Evolutionary conservation across 2,797 vertebrate species (phyloP).

Genomic region (Coendou prehensilis): DNA sequence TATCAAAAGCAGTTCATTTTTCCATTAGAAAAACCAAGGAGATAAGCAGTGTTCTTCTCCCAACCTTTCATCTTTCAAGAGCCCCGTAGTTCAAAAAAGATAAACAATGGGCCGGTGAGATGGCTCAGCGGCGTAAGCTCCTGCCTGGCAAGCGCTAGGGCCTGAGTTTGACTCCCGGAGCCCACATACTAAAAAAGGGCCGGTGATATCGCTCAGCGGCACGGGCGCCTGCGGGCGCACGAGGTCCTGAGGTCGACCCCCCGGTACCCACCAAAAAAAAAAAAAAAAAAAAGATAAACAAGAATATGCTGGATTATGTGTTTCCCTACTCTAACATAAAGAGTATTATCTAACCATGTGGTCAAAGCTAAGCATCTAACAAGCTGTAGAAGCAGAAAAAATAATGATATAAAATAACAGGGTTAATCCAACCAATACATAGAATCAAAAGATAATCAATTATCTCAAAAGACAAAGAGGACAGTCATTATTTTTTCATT

Average conservation of each 20-base stretch:
- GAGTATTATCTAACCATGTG: background rate
- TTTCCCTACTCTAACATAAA: constrained; percentile 46
- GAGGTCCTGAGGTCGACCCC: too few species aligned
- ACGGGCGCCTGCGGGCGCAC: too few species aligned
- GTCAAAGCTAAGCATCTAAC: constrained; percentile 10
- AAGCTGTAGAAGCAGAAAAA: background rate
- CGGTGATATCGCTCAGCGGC: too few species aligned
- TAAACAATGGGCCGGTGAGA: too few species aligned
- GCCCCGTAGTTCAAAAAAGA: background rate
- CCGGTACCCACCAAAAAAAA: too few species aligned
- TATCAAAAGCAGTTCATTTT: constrained; percentile 55
- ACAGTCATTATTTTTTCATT: constrained; percentile 17
- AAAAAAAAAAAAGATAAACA: constrained; percentile 41
- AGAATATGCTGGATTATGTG: background rate
- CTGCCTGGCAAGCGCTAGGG: too few species aligned
- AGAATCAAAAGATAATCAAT: constrained; percentile 25
- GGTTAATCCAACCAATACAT: background rate
- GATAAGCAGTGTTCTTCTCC: background rate
- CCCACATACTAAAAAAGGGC: too few species aligned
- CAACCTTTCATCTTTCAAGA: background rate
- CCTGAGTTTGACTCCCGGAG: too few species aligned
- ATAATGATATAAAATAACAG: constrained; percentile 11
- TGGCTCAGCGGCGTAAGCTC: too few species aligned
- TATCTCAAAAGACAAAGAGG: constrained; percentile 61
- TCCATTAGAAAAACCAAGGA: constrained; percentile 21